phyloP scores from a whole-genome alignment of 2,113 vertebrate genomes.

The Chaetorhynchus papuensis region DNA sequence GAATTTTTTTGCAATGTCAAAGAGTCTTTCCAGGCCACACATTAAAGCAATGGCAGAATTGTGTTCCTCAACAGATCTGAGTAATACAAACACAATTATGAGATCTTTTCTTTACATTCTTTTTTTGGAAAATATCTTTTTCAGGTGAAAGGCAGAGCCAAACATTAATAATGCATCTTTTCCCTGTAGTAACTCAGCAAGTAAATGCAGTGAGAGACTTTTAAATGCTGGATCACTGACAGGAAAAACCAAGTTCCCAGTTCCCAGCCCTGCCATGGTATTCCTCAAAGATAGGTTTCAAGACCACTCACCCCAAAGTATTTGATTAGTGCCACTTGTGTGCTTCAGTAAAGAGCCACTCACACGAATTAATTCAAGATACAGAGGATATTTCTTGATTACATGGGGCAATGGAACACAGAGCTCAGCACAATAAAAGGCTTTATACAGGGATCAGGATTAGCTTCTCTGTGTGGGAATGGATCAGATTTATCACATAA shows the following conservation, averaged over 20 bases:
- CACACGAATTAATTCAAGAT: not conserved
- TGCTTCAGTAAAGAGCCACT: not conserved
- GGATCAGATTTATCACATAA: not conserved
- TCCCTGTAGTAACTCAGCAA: not conserved
- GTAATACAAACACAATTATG: not conserved
- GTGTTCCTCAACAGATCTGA: not conserved
- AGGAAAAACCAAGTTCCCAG: not conserved
- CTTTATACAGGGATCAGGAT: not conserved
- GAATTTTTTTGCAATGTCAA: not conserved
- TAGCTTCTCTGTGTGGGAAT: not conserved
- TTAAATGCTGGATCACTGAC: not conserved
- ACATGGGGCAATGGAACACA: not conserved
- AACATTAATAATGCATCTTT: not conserved
- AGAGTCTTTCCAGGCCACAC: not conserved
- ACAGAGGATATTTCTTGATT: not conserved
- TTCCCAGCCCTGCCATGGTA: not conserved
- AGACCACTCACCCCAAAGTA: not conserved
- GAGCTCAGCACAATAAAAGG: not conserved
- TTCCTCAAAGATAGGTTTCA: not conserved
- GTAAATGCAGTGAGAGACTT: not conserved
- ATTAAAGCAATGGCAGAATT: not conserved
- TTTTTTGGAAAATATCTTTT: not conserved
- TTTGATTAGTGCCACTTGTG: constrained; percentile 8
- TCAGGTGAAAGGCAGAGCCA: not conserved
- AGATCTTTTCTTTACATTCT: not conserved